A percentile compares a stretch with the other conserved stretches of the same genome.
Conservation (phyloP, 2,113 vertebrate genomes). For the Rhineura floridana region DNA sequence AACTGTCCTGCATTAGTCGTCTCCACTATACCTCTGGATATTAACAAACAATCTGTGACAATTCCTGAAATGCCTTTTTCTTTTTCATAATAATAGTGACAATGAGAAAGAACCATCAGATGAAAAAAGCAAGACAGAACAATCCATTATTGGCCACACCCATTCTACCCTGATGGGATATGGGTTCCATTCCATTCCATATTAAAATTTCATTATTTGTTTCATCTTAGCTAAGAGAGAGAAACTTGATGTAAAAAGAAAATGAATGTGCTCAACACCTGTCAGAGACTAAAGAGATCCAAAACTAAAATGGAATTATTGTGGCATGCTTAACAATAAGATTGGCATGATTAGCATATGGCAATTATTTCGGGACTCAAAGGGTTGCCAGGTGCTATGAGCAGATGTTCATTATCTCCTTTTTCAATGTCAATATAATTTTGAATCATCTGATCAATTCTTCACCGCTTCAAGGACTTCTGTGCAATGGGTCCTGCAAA, state of each 20-base stretch:
- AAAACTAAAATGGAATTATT: background rate
- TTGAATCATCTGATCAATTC: background rate
- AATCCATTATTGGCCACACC: background rate
- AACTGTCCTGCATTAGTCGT: too few relatives aligned
- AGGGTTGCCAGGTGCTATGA: background rate
- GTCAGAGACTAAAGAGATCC: background rate
- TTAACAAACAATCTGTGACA: background rate
- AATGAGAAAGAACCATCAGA: background rate
- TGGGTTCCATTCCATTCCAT: background rate
- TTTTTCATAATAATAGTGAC: background rate
- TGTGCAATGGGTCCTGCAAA: background rate
- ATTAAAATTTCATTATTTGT: background rate
- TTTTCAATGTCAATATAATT: conserved; percentile 1
- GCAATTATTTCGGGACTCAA: background rate
- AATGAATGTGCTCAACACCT: background rate
- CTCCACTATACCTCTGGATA: too few relatives aligned
- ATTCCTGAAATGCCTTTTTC: background rate
- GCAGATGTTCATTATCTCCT: background rate
- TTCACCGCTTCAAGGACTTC: background rate
- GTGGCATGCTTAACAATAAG: background rate
- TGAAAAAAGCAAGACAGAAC: background rate
- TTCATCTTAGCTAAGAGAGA: background rate
- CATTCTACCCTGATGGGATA: background rate
- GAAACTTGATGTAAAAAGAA: background rate
- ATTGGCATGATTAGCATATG: background rate